These are phyloP conservation scores for Platysternon megacephalum DNA, from an alignment of 2,113 vertebrate species.

Conservation along the genomic window DNA sequence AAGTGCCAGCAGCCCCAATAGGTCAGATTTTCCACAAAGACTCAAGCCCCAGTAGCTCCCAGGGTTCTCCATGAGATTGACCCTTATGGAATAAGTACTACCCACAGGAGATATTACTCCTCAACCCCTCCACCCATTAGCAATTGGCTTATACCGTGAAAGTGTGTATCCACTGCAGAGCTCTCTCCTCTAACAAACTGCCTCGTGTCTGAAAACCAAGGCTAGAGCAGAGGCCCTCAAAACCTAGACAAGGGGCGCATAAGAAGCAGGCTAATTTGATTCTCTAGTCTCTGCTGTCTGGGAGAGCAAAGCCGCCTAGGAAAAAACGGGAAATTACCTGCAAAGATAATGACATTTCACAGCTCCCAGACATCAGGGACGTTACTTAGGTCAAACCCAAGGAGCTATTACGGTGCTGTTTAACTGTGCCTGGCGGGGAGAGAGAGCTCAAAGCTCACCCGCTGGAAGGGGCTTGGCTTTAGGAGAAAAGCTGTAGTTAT, in stretches of 20 bases:
- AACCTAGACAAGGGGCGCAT: background rate
- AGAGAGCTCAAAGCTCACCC: background rate
- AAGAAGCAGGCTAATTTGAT: slow-evolving; percentile 15
- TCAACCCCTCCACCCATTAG: too few relatives aligned
- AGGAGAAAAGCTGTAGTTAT: fast-evolving
- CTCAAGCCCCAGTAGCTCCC: too few relatives aligned
- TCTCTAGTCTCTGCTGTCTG: background rate
- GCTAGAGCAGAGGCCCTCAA: background rate
- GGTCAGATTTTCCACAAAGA: background rate
- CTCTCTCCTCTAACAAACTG: too few relatives aligned
- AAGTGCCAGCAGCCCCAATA: background rate
- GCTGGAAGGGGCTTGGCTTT: too few relatives aligned
- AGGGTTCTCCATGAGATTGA: too few relatives aligned
- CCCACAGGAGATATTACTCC: background rate
- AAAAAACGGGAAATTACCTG: background rate
- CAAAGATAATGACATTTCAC: slow-evolving; percentile 16
- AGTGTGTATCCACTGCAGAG: background rate
- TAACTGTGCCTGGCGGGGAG: background rate
- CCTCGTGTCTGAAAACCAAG: background rate
- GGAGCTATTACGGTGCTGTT: background rate
- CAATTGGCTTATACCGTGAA: too few relatives aligned
- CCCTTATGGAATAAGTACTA: background rate
- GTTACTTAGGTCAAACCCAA: background rate
- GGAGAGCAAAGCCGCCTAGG: background rate
- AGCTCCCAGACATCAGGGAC: background rate